These are phyloP conservation scores for Dromas ardeola DNA, from an alignment of 2,113 vertebrate genomes.

Conservation along the genomic window DNA sequence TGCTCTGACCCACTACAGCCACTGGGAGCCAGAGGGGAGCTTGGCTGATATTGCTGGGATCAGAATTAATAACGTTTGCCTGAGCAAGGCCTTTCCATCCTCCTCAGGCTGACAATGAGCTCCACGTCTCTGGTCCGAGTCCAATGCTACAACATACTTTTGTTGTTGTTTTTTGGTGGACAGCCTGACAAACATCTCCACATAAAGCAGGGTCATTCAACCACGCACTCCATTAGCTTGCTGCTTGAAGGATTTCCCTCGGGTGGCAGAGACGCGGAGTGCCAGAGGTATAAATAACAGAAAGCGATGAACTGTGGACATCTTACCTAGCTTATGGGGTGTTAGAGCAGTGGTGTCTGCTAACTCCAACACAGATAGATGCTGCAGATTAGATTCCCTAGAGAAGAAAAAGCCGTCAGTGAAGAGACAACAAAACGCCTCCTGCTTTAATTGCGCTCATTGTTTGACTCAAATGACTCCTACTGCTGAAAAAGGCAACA, in stretches of 20 bases:
- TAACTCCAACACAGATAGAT: conserved; percentile 90
- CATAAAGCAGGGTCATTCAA: background rate
- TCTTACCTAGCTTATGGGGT: conserved; percentile 80
- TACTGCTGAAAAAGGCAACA: background rate
- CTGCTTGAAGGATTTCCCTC: background rate
- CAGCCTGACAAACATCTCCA: background rate
- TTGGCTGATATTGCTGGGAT: too few species aligned
- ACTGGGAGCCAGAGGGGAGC: rapidly evolving
- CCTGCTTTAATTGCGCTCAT: conserved; percentile 5
- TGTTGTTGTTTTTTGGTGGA: background rate
- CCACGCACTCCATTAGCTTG: background rate
- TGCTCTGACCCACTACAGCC: background rate
- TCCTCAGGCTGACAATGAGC: background rate
- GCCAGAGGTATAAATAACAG: background rate
- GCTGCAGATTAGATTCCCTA: conserved; percentile 94
- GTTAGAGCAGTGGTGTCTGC: conserved; percentile 80
- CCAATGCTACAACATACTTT: rapidly evolving
- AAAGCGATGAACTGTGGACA: background rate
- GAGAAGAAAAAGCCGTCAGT: conserved; percentile 28
- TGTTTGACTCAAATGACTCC: background rate
- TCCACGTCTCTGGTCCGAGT: rapidly evolving
- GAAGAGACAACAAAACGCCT: conserved; percentile 23
- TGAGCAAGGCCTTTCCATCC: background rate
- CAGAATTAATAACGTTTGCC: background rate
- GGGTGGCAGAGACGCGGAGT: background rate